Conservation (phyloP, 2,888 invertebrate species). For the Baronia brevicornis region DNA sequence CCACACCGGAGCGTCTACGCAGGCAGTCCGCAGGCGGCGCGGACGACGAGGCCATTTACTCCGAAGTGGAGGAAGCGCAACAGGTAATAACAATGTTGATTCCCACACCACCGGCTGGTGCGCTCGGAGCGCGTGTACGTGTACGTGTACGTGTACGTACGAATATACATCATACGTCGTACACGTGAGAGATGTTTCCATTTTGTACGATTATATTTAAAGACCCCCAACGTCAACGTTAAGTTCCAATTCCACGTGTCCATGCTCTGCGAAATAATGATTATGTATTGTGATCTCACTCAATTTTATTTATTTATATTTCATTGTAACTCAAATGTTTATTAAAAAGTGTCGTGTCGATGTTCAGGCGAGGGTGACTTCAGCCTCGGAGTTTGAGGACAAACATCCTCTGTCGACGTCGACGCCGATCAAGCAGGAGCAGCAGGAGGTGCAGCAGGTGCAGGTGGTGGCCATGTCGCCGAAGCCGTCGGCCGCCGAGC, state of each 20-base stretch:
- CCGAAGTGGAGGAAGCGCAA: slow-evolving; percentile 50
- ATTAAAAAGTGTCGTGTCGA: too few relatives aligned
- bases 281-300: too few relatives aligned
- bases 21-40: slow-evolving; percentile 14
- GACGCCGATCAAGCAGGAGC: slow-evolving; percentile 50
- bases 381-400: slow-evolving; percentile 31
- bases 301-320: too few relatives aligned
- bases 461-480: slow-evolving; percentile 63
- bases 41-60: slow-evolving; percentile 52
- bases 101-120: too few relatives aligned
- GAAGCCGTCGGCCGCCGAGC: slow-evolving; percentile 26
- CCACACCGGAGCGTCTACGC: slow-evolving; percentile 17
- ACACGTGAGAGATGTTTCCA: too few relatives aligned
- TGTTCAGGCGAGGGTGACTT: slow-evolving; percentile 28
- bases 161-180: too few relatives aligned
- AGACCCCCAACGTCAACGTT: too few relatives aligned
- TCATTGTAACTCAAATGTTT: too few relatives aligned
- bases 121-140: too few relatives aligned
- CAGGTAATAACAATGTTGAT: slow-evolving; percentile 54
- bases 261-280: too few relatives aligned
- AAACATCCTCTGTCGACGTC: slow-evolving; percentile 51
- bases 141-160: background rate
- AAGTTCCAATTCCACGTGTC: too few relatives aligned
- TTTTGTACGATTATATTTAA: too few relatives aligned
- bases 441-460: slow-evolving; percentile 29